Evolutionary conservation across 2,113 vertebrate species (phyloP).

Genomic region (Amia ocellicauda): DNA sequence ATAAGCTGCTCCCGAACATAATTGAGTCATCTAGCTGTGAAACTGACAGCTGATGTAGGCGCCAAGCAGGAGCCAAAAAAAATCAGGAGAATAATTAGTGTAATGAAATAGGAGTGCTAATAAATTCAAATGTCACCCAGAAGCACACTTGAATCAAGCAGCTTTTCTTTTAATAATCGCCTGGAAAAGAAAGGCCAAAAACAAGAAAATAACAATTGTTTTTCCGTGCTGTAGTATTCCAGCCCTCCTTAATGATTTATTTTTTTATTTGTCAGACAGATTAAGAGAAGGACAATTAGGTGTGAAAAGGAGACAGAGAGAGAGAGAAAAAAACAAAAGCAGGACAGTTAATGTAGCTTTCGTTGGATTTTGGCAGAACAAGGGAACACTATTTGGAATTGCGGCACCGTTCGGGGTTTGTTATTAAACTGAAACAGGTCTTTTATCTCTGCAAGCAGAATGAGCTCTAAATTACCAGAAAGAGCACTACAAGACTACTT

Average conservation of each 20-base stretch:
- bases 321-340: neutral
- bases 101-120: slow-evolving; percentile 36
- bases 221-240: neutral
- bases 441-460: neutral
- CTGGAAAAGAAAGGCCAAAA: neutral
- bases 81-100: slow-evolving; percentile 34
- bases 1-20: slow-evolving; percentile 28
- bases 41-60: slow-evolving; percentile 38
- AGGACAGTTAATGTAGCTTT: neutral
- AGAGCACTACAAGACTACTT: neutral
- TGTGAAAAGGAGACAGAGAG: no score
- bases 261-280: neutral
- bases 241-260: neutral
- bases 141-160: slow-evolving; percentile 26
- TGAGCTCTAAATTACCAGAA: neutral
- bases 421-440: neutral
- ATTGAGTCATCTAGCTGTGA: slow-evolving; percentile 44
- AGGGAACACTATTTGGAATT: no score
- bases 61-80: slow-evolving; percentile 27
- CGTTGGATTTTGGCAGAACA: no score
- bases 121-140: slow-evolving; percentile 31
- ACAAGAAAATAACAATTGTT: neutral
- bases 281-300: neutral
- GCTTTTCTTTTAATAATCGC: slow-evolving; percentile 5
- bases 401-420: neutral